These are phyloP conservation scores for Orthosia cruda DNA, from an alignment of 2,888 invertebrate genomes.

Conservation along the genomic window DNA sequence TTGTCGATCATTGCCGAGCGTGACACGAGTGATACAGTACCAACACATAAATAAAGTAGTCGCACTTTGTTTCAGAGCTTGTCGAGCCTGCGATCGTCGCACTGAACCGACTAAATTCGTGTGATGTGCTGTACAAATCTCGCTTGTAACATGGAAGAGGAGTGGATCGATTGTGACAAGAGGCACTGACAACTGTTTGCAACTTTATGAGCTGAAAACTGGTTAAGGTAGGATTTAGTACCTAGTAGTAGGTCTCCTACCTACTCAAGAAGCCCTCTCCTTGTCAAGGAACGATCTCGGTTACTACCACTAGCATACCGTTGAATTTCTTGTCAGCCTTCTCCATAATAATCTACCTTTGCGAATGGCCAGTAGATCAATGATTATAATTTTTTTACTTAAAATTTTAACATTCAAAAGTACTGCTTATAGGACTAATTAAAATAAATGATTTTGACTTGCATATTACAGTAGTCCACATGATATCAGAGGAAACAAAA, in stretches of 20 bases:
- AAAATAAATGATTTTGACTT: no score
- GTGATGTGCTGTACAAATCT: conserved; percentile 35
- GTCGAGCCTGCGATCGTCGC: neutral
- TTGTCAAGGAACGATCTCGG: neutral
- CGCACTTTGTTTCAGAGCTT: conserved; percentile 27
- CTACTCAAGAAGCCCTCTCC: neutral
- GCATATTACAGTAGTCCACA: no score
- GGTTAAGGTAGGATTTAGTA: neutral
- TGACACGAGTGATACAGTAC: conserved; percentile 20
- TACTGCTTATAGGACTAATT: no score
- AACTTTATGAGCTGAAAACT: neutral
- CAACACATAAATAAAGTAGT: conserved; percentile 31
- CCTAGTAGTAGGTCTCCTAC: neutral
- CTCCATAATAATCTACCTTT: no score
- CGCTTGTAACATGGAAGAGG: conserved; percentile 19
- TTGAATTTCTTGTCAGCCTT: no score
- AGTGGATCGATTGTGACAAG: conserved; percentile 39
- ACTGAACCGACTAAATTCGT: conserved; percentile 3
- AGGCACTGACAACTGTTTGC: conserved; percentile 3
- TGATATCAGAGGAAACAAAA: no score
- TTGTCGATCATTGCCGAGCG: conserved; percentile 11
- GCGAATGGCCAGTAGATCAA: no score
- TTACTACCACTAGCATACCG: no score
- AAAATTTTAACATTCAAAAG: no score
- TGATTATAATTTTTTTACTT: no score